These are phyloP conservation scores for Glomeris marginata DNA, from an alignment of 2,888 invertebrate species.

Conservation along the genomic window DNA sequence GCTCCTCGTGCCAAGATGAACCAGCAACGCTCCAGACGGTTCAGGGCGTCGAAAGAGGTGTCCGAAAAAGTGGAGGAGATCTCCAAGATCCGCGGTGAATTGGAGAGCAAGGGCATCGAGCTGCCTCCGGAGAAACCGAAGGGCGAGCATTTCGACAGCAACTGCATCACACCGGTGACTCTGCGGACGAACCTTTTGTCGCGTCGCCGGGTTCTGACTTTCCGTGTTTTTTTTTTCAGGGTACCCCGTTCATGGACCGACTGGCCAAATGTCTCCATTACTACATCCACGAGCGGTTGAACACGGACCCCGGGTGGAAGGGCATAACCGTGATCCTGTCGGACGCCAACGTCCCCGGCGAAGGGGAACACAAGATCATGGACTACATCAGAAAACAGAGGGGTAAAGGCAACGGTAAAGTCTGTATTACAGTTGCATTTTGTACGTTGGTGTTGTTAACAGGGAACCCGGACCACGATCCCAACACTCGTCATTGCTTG, in stretches of 20 bases:
- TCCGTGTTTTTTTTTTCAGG: constrained; percentile 32
- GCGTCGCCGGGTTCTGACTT: background rate
- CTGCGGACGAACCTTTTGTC: background rate
- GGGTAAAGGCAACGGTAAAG: constrained; percentile 37
- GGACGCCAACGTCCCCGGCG: constrained; percentile 95
- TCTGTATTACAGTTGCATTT: background rate
- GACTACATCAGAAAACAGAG: constrained; percentile 93
- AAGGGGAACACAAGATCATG: constrained; percentile 99
- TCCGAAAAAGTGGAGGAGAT: constrained; percentile 77
- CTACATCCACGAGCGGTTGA: constrained; percentile 76
- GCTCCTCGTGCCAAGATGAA: constrained; percentile 99
- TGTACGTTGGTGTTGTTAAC: constrained; percentile 20
- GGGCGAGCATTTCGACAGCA: constrained; percentile 92
- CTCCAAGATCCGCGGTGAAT: constrained; percentile 56
- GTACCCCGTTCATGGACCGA: constrained; percentile 94
- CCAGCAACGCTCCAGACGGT: constrained; percentile 91
- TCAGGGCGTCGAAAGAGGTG: constrained; percentile 90
- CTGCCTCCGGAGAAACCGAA: constrained; percentile 77
- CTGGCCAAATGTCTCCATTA: constrained; percentile 58
- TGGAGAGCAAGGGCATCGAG: constrained; percentile 49
- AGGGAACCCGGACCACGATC: constrained; percentile 89
- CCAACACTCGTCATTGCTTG: constrained; percentile 92
- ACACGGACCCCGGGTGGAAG: constrained; percentile 90
- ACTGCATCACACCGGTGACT: constrained; percentile 85
- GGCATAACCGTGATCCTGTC: constrained; percentile 84